Conservation (phyloP, 1,140 invertebrate species). For the Batillaria attramentaria region DNA sequence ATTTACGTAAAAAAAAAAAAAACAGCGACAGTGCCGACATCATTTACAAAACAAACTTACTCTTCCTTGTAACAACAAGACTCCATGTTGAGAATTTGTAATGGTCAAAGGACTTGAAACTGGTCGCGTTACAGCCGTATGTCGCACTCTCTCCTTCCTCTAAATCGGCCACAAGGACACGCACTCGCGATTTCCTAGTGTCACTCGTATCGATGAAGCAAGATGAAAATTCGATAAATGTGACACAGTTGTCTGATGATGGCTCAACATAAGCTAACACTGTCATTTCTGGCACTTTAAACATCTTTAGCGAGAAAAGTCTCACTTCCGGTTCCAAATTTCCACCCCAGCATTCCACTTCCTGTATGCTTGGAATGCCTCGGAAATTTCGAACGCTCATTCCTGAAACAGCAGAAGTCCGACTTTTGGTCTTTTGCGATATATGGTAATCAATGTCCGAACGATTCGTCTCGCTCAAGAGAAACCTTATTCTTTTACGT, state of each 20-base stretch:
- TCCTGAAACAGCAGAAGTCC: background rate
- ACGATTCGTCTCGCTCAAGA: too few species aligned
- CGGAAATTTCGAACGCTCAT: constrained; percentile 12
- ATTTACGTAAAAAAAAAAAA: too few species aligned
- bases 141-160: background rate
- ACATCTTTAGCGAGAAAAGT: constrained; percentile 11
- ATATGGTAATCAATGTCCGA: background rate
- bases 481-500: too few species aligned
- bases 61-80: background rate
- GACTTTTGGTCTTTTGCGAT: background rate
- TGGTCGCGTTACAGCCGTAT: constrained; percentile 9
- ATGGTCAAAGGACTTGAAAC: background rate
- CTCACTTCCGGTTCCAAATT: background rate
- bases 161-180: background rate
- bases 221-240: constrained; percentile 22
- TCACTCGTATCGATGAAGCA: background rate
- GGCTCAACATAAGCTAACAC: background rate
- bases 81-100: background rate
- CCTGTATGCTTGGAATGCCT: constrained; percentile 15
- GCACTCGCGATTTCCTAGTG: background rate
- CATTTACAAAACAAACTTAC: too few species aligned
- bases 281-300: background rate
- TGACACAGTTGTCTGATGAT: background rate
- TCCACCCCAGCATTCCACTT: constrained; percentile 20
- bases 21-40: too few species aligned